These are phyloP conservation scores for Anoura caudifer DNA, from an alignment of 2,113 vertebrate species.

Conservation along the genomic window DNA sequence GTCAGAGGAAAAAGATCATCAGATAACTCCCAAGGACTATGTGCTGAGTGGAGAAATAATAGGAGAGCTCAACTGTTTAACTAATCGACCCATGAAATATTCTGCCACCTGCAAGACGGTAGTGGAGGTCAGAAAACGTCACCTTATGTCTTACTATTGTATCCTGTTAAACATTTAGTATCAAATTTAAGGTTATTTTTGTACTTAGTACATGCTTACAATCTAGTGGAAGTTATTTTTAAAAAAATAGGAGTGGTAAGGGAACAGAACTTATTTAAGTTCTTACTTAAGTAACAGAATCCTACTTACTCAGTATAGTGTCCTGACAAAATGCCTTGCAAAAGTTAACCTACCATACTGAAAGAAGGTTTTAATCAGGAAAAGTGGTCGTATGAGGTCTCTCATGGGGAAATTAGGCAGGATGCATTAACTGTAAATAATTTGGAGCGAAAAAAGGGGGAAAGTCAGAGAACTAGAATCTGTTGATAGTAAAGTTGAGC, in stretches of 20 bases:
- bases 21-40: slow-evolving; percentile 53
- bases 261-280: background rate
- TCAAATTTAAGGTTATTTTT: background rate
- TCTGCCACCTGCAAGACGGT: slow-evolving; percentile 70
- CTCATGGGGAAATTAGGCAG: background rate
- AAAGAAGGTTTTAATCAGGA: background rate
- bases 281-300: too few species aligned
- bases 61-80: slow-evolving; percentile 78
- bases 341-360: background rate
- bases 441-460: background rate
- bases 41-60: slow-evolving; percentile 66
- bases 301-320: background rate
- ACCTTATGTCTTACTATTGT: background rate
- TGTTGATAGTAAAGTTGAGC: background rate
- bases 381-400: background rate
- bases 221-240: background rate
- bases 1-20: background rate
- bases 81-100: slow-evolving; percentile 67
- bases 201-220: background rate
- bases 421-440: background rate
- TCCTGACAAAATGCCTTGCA: background rate
- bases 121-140: slow-evolving; percentile 64
- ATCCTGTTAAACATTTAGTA: background rate
- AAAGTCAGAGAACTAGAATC: background rate
- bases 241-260: background rate